Evolutionary conservation across 2,113 vertebrate genomes (phyloP).

Genomic region (Rana temporaria): DNA sequence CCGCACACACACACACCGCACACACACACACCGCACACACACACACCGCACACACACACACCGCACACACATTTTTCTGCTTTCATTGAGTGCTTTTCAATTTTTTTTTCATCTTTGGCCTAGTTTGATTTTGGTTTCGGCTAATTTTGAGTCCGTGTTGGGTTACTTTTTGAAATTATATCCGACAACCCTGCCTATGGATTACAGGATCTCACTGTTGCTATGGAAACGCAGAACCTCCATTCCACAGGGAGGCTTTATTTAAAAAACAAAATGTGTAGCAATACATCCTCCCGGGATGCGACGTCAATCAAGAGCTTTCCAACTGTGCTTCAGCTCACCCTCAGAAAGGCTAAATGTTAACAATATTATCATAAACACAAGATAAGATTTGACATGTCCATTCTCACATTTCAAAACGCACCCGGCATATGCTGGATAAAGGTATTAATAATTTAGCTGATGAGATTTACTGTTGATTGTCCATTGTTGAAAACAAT

Average conservation of each 20-base stretch:
- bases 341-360: not conserved
- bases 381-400: not conserved
- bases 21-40: too few relatives aligned
- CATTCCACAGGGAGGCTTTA: constrained; percentile 17
- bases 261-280: constrained; percentile 26
- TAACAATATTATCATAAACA: constrained; percentile 2
- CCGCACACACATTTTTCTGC: too few relatives aligned
- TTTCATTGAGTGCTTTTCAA: too few relatives aligned
- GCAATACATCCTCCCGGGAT: constrained; percentile 35
- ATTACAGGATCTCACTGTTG: not conserved
- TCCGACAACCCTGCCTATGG: constrained; percentile 1
- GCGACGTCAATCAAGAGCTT: constrained; percentile 25
- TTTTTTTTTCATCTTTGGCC: too few relatives aligned
- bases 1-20: too few relatives aligned
- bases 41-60: too few relatives aligned
- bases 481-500: too few relatives aligned
- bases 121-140: too few relatives aligned
- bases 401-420: not conserved
- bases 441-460: not conserved
- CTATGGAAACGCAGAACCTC: constrained; percentile 38
- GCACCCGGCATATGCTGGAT: not conserved
- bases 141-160: too few relatives aligned
- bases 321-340: constrained; percentile 5
- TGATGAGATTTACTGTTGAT: too few relatives aligned
- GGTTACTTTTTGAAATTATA: too few relatives aligned